Conservation (phyloP, 2,888 invertebrate genomes). For the Thumatha senex region DNA sequence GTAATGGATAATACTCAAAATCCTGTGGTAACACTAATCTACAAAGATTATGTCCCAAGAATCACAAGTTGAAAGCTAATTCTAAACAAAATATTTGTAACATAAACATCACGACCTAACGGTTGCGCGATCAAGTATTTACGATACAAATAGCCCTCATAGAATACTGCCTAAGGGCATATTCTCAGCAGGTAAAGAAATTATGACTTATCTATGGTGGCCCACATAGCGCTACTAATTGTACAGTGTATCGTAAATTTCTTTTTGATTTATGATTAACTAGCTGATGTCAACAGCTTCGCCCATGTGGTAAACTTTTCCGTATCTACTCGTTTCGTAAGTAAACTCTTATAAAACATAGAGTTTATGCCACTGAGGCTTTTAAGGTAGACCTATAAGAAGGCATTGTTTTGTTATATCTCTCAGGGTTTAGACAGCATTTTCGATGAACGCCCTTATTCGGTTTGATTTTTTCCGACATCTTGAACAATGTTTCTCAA, state of each 20-base stretch:
- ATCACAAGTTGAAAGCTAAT: slow-evolving; percentile 7
- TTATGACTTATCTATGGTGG: neutral
- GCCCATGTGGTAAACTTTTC: no score
- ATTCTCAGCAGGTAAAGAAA: slow-evolving; percentile 1
- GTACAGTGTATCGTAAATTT: neutral
- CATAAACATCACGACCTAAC: slow-evolving; percentile 11
- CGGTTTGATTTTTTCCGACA: no score
- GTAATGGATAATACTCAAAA: neutral
- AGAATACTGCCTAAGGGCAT: slow-evolving; percentile 6
- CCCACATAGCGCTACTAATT: neutral
- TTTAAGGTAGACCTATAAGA: no score
- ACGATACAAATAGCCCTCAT: slow-evolving; percentile 9
- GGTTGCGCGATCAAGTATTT: slow-evolving; percentile 10
- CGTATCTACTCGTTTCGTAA: no score
- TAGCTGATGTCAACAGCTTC: no score
- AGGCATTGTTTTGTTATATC: no score
- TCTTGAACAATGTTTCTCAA: neutral
- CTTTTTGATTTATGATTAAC: neutral
- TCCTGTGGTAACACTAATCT: slow-evolving; percentile 3
- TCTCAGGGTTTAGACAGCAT: no score
- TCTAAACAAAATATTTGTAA: slow-evolving; percentile 11
- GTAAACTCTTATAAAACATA: no score
- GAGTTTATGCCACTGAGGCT: no score
- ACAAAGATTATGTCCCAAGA: slow-evolving; percentile 5
- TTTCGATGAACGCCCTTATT: no score